A percentile compares a stretch with the other conserved stretches of the same genome.
Evolutionary conservation across 1,140 invertebrate genomes (phyloP).

Genomic region (Littorina saxatilis): DNA sequence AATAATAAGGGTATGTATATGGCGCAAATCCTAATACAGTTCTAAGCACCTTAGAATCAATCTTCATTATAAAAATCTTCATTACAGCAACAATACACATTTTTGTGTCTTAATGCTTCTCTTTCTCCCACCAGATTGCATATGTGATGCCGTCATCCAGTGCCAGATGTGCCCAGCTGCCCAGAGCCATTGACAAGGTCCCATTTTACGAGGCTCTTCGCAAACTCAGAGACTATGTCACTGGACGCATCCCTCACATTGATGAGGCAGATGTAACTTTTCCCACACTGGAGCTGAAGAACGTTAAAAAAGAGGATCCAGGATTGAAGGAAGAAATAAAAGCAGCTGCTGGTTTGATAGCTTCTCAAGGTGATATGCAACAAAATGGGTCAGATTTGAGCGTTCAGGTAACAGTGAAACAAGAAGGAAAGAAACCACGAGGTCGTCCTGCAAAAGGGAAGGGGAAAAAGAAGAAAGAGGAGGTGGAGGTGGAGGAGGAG

Average conservation of each 20-base stretch:
- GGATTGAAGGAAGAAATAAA: constrained; percentile 35
- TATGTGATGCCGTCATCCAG: constrained; percentile 99
- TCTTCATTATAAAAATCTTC: too few species aligned
- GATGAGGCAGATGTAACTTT: constrained; percentile 96
- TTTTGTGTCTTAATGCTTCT: too few species aligned
- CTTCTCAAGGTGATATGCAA: too few species aligned
- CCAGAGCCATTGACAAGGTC: constrained; percentile 96
- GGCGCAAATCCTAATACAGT: too few species aligned
- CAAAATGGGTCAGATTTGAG: too few species aligned
- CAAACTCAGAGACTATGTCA: constrained; percentile 96
- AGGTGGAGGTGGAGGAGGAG: neutral
- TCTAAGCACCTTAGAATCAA: too few species aligned
- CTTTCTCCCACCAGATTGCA: constrained; percentile 87
- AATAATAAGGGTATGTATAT: too few species aligned
- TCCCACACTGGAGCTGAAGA: constrained; percentile 76
- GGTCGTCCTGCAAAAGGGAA: too few species aligned
- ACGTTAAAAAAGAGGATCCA: constrained; percentile 56
- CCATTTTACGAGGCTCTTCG: constrained; percentile 96
- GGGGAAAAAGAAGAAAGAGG: neutral
- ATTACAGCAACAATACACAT: too few species aligned
- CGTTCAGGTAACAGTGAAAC: too few species aligned
- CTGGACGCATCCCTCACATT: constrained; percentile 89
- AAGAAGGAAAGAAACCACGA: neutral
- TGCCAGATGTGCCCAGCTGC: constrained; percentile 95
- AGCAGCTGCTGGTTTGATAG: neutral